These are phyloP conservation scores for Alentia gelatinosa DNA, from an alignment of 2,888 invertebrate species.

Conservation along the genomic window DNA sequence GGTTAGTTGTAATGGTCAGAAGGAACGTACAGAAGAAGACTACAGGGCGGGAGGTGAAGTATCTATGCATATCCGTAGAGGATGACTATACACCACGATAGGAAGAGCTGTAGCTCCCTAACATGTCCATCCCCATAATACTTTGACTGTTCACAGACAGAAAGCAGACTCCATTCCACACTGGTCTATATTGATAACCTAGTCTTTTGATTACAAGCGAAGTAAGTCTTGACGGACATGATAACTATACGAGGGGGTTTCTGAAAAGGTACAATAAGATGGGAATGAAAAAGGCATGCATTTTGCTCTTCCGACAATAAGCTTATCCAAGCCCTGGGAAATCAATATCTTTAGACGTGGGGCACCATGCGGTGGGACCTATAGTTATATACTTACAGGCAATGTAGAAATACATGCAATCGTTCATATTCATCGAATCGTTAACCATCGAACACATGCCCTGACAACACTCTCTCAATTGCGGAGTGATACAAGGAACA, in stretches of 20 bases:
- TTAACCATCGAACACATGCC: background rate
- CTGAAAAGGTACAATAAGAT: background rate
- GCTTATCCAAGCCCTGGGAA: too few species aligned
- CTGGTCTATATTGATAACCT: slow-evolving; percentile 14
- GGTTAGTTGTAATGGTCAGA: background rate
- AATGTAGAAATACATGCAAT: too few species aligned
- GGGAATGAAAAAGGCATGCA: background rate
- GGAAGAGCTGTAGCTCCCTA: background rate
- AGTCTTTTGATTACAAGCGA: slow-evolving; percentile 27
- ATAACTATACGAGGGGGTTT: background rate
- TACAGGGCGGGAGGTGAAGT: too few species aligned
- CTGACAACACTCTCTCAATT: background rate
- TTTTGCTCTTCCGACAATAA: too few species aligned
- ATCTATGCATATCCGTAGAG: too few species aligned
- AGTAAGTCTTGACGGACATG: background rate
- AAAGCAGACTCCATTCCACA: slow-evolving; percentile 1
- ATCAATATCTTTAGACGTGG: too few species aligned
- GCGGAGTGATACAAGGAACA: background rate
- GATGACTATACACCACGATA: background rate
- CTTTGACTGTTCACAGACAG: background rate
- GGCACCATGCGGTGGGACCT: too few species aligned
- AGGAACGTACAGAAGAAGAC: too few species aligned
- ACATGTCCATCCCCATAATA: background rate
- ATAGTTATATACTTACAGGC: too few species aligned
- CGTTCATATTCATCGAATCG: too few species aligned